These are phyloP conservation scores for Drosophila neocordata DNA, from an alignment of 1,140 invertebrate species.

Conservation along the genomic window DNA sequence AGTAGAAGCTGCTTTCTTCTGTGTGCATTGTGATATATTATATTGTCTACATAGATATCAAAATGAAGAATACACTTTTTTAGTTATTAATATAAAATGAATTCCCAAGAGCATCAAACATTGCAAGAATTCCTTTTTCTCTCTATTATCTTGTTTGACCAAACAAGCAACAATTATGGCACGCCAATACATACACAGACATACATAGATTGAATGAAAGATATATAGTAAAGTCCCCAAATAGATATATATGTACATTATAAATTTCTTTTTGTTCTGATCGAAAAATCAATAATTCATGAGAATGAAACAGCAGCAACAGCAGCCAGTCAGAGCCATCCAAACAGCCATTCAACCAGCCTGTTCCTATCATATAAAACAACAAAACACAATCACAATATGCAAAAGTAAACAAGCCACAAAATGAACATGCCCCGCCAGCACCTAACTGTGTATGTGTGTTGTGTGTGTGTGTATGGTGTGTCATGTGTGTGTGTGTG, in stretches of 20 bases:
- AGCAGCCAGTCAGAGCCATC: slow-evolving; percentile 3
- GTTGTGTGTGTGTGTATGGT: slow-evolving; percentile 3
- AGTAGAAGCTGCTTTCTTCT: slow-evolving; percentile 17
- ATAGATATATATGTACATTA: slow-evolving; percentile 12
- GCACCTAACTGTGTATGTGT: not conserved
- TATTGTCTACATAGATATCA: not conserved
- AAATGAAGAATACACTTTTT: slow-evolving; percentile 3
- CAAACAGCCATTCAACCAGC: not conserved
- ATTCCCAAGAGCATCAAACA: slow-evolving; percentile 3
- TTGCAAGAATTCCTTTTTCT: slow-evolving; percentile 2
- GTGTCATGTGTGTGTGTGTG: not conserved
- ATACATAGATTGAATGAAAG: not conserved
- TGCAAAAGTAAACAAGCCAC: slow-evolving; percentile 75
- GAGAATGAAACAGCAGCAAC: slow-evolving; percentile 19
- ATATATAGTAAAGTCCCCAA: not conserved
- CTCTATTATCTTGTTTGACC: slow-evolving; percentile 19
- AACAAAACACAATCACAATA: slow-evolving; percentile 44
- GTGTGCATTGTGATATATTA: slow-evolving; percentile 7
- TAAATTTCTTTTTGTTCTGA: slow-evolving; percentile 45
- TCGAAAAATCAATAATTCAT: slow-evolving; percentile 80
- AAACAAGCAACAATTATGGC: slow-evolving; percentile 53
- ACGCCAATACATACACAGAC: not conserved
- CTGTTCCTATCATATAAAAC: slow-evolving; percentile 8
- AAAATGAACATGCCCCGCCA: slow-evolving; percentile 65
- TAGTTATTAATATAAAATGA: slow-evolving; percentile 71